phyloP scores from a whole-genome alignment of 1,140 invertebrate species.

The Zaprionus tsacasi region DNA sequence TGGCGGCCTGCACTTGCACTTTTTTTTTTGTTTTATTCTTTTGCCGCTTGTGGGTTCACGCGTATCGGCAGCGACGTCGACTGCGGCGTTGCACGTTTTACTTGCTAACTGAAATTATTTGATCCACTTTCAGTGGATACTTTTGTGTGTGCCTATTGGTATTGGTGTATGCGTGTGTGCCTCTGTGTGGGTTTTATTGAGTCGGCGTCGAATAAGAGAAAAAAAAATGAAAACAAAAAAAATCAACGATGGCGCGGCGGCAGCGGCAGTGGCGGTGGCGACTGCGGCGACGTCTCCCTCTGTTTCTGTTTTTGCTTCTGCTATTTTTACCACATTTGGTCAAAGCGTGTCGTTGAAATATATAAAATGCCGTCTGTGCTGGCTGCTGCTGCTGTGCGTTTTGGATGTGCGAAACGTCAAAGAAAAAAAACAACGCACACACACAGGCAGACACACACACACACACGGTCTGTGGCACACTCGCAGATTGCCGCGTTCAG shows the following conservation, averaged over 20 bases:
- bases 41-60: not conserved
- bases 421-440: conserved; percentile 25
- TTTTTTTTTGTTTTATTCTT: not conserved
- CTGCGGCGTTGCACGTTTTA: conserved; percentile 39
- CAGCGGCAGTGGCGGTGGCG: not conserved
- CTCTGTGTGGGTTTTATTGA: conserved; percentile 44
- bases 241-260: conserved; percentile 24
- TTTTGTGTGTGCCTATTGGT: conserved; percentile 5
- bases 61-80: conserved; percentile 24
- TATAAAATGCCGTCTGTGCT: conserved; percentile 14
- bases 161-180: not conserved
- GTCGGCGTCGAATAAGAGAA: conserved; percentile 35
- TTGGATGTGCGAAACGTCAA: conserved; percentile 14
- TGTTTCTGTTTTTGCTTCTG: conserved; percentile 43
- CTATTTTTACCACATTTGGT: conserved; percentile 78
- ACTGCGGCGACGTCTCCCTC: no score
- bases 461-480: not conserved
- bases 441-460: no score
- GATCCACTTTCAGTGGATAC: conserved; percentile 24
- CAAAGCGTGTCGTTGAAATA: conserved; percentile 35
- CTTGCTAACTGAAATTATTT: conserved; percentile 27
- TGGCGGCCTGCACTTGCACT: conserved; percentile 53
- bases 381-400: conserved; percentile 13
- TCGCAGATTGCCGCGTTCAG: conserved; percentile 29
- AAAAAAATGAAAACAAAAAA: conserved; percentile 9